Evolutionary conservation across 1,140 invertebrate species (phyloP).

Genomic region (Archivesica marissinica): DNA sequence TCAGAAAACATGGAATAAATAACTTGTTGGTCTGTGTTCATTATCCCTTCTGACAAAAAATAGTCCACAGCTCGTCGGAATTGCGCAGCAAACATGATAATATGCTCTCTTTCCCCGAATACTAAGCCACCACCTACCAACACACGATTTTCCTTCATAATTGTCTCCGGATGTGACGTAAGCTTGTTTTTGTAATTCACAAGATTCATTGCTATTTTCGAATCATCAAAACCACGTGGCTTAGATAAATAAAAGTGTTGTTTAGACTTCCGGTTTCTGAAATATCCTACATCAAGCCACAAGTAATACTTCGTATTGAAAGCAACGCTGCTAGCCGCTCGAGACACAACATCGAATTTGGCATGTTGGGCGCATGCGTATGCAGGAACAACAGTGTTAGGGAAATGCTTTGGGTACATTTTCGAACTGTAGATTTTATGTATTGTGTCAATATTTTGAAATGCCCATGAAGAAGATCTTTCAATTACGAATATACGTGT

Average conservation of each 20-base stretch:
- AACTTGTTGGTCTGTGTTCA: conserved; percentile 53
- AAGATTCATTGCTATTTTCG: conserved; percentile 55
- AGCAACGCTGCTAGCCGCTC: conserved; percentile 29
- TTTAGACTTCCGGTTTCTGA: conserved; percentile 35
- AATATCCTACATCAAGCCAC: conserved; percentile 69
- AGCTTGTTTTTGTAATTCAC: conserved; percentile 35
- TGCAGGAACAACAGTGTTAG: conserved; percentile 67
- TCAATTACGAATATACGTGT: conserved; percentile 63
- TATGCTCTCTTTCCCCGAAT: neutral
- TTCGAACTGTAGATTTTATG: conserved; percentile 57
- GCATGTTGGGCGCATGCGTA: conserved; percentile 69
- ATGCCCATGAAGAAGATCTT: conserved; percentile 58
- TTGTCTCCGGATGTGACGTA: neutral
- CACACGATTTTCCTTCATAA: conserved; percentile 37
- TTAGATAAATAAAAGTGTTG: conserved; percentile 35
- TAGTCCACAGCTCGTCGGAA: conserved; percentile 17
- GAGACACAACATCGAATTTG: conserved; percentile 62
- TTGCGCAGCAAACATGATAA: conserved; percentile 11
- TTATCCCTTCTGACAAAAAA: neutral
- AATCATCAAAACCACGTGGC: conserved; percentile 59
- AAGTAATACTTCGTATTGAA: conserved; percentile 64
- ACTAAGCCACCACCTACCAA: conserved; percentile 58
- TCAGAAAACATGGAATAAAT: conserved; percentile 58
- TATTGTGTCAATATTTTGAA: conserved; percentile 60
- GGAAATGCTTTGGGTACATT: conserved; percentile 62